A percentile compares a stretch with the other conserved stretches of the same genome.
Conservation (phyloP, 2,113 vertebrate species). For the Colossoma macropomum region DNA sequence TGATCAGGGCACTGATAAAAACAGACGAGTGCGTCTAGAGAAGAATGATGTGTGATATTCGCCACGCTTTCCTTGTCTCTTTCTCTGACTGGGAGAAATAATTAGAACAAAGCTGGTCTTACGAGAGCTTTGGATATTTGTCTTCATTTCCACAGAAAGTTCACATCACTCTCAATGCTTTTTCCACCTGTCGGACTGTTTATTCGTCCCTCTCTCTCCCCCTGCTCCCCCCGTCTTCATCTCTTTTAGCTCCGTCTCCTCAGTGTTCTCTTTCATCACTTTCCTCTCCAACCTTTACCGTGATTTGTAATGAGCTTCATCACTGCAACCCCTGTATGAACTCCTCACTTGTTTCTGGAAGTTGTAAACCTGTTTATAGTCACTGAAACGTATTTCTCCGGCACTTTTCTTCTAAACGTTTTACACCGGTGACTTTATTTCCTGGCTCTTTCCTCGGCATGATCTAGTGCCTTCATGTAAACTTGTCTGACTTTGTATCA, state of each 20-base stretch:
- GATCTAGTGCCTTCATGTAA: too few relatives aligned
- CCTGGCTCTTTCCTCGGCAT: too few relatives aligned
- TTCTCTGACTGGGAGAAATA: neutral
- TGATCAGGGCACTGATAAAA: slow-evolving; percentile 3
- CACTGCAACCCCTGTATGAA: neutral
- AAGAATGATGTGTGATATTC: slow-evolving; percentile 14
- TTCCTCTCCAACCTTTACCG: neutral
- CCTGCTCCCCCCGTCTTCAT: too few relatives aligned
- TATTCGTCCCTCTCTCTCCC: neutral
- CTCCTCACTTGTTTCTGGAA: neutral
- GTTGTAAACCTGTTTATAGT: too few relatives aligned
- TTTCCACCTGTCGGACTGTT: neutral
- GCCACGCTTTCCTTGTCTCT: neutral
- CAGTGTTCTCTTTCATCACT: neutral
- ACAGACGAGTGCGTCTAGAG: neutral
- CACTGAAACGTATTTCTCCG: too few relatives aligned
- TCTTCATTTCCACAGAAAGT: neutral
- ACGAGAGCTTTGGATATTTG: neutral
- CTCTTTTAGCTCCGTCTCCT: neutral
- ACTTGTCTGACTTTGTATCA: too few relatives aligned
- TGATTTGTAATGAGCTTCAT: neutral
- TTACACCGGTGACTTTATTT: too few relatives aligned
- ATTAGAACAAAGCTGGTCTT: neutral
- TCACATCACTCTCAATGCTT: neutral
- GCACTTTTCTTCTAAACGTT: too few relatives aligned